phyloP scores from a whole-genome alignment of 2,888 invertebrate species.

The Yponomeuta malinellus region DNA sequence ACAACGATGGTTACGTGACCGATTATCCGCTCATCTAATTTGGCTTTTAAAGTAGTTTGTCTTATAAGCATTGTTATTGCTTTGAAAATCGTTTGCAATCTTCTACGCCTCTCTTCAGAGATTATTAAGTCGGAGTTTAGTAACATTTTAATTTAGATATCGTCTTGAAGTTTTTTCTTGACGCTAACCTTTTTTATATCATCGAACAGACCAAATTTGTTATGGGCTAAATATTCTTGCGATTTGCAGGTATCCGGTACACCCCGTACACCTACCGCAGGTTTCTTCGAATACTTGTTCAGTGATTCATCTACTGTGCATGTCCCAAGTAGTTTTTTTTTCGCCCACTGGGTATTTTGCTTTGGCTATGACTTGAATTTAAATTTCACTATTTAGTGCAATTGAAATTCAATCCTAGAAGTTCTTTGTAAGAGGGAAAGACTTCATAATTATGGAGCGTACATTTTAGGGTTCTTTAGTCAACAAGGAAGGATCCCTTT shows the following conservation, averaged over 20 bases:
- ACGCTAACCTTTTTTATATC: neutral
- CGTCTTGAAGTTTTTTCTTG: neutral
- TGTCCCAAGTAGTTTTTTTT: conserved; percentile 32
- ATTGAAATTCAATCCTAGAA: neutral
- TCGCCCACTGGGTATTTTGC: conserved; percentile 33
- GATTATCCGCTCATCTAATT: conserved; percentile 51
- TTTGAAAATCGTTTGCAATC: conserved; percentile 29
- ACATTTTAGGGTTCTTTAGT: no score
- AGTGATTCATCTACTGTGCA: conserved; percentile 43
- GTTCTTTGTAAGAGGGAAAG: no score
- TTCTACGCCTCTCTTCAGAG: conserved; percentile 24
- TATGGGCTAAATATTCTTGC: neutral
- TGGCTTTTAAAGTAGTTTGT: conserved; percentile 46
- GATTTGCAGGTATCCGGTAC: conserved; percentile 21
- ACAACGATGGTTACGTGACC: conserved; percentile 53
- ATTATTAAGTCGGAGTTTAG: conserved; percentile 17
- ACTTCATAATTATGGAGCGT: no score
- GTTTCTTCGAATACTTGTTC: conserved; percentile 34
- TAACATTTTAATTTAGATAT: conserved; percentile 3
- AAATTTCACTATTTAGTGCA: neutral
- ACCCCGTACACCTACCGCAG: conserved; percentile 18
- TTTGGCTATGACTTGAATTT: conserved; percentile 16
- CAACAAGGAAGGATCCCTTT: no score
- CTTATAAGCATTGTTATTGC: conserved; percentile 41
- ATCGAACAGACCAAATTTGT: neutral